These are phyloP conservation scores for Prionchulus punctatus DNA, from an alignment of 2,888 invertebrate genomes.

Conservation along the genomic window DNA sequence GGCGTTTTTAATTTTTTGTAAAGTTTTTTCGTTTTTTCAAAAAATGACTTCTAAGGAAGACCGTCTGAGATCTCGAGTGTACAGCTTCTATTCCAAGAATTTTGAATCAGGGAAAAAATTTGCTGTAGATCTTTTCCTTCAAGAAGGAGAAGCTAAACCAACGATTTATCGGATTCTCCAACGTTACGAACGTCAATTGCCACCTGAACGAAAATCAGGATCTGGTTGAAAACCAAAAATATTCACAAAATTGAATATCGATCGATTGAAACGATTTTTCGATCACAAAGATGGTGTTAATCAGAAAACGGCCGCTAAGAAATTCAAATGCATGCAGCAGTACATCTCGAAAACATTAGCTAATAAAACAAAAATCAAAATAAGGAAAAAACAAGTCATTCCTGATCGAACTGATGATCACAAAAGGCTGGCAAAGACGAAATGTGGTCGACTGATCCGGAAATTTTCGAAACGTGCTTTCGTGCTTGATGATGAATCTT, in stretches of 20 bases:
- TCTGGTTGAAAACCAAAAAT: not conserved
- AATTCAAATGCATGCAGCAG: not conserved
- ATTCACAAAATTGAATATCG: not conserved
- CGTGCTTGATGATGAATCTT: not conserved
- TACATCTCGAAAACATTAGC: not conserved
- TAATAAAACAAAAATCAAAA: too few relatives aligned
- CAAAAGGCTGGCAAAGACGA: not conserved
- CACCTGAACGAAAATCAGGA: slow-evolving; percentile 1
- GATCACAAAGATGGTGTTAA: not conserved
- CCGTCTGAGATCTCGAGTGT: not conserved
- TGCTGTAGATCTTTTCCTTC: not conserved
- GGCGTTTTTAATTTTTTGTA: too few relatives aligned
- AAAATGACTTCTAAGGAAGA: too few relatives aligned
- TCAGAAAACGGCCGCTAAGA: not conserved
- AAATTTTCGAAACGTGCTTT: too few relatives aligned
- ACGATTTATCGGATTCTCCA: slow-evolving; percentile 7
- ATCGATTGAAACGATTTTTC: slow-evolving; percentile 1
- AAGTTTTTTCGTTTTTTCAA: too few relatives aligned
- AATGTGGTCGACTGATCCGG: not conserved
- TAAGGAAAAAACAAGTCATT: too few relatives aligned
- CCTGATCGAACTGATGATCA: not conserved
- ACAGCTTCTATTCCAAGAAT: not conserved
- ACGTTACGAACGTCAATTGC: slow-evolving; percentile 4
- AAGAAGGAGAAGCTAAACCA: slow-evolving; percentile 4
- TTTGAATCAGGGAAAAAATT: not conserved